Percentiles rank a stretch among this genome's conserved stretches.
phyloP scores from a whole-genome alignment of 2,113 vertebrate species.

The Naja naja region DNA sequence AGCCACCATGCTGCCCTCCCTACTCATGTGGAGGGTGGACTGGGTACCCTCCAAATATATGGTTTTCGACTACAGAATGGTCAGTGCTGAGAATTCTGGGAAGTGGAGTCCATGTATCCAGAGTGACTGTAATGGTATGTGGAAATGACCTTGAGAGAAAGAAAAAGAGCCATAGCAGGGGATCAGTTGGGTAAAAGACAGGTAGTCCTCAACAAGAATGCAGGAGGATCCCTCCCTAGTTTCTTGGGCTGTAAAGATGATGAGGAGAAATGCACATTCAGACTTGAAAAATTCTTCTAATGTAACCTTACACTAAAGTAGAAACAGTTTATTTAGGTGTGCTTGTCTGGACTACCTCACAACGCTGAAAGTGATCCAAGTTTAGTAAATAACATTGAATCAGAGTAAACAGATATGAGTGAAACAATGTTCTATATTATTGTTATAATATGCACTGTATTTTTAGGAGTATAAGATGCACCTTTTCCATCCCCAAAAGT shows the following conservation, averaged over 20 bases:
- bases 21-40: not conserved
- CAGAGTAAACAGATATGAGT: not conserved
- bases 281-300: not conserved
- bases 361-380: not conserved
- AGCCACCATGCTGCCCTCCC: not conserved
- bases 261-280: not conserved
- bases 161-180: not conserved
- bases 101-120: not conserved
- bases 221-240: not conserved
- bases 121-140: not conserved
- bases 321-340: not conserved
- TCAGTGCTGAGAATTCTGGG: not conserved
- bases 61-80: not conserved
- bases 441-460: not conserved
- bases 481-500: no score
- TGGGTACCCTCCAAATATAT: not conserved
- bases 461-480: no score
- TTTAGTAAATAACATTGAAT: not conserved
- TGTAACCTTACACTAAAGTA: not conserved
- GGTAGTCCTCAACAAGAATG: not conserved
- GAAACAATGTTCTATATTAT: not conserved
- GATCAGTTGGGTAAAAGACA: not conserved
- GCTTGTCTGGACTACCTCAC: not conserved
- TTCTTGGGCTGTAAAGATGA: not conserved
- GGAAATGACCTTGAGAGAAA: not conserved